Evolutionary conservation across 1,140 invertebrate species (phyloP), one percentile per base, ranked within the genome.

Genomic region (Nilaparvata lugens): DNA sequence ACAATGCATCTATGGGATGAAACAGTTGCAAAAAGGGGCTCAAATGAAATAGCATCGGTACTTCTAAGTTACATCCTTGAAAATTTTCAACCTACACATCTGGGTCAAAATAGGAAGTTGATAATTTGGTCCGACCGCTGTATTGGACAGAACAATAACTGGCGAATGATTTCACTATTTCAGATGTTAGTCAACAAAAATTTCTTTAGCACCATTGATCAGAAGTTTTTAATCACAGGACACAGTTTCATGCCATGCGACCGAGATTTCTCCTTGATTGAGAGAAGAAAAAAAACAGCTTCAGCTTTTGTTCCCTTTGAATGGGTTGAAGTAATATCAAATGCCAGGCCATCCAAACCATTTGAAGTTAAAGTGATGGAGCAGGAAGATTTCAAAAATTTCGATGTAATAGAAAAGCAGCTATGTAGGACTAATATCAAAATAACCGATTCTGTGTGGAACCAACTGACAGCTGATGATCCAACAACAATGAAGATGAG

Each of bases 61-160:
- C 65, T 6, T 31, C 65, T 2, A 59, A 62, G 28, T 66, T 40
- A n/a, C n/a, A n/a, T 40, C n/a, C n/a, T 40, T 9, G 38, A 68
- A 21, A 40, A 62, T 18, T 68, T 56, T 42, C 2, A 42, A 13
- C 24, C 21, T 7, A 51, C 66, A 42, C 5, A 52, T 19, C 13
- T 21, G 9, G 56, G 52, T 25, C 7, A 66, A 57, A 7, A 57
- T 52, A 55, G 66, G 25, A 66, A 28, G 9, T 56, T 68, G 9
- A 58, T 62, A 9, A 21, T 68, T 7, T 68, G 67, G 66, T 65
- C 56, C 13, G 67, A 68, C 53, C 14, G 63, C 18, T 64, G 66
- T 54, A 53, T 60, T 0, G 62, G 59, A 11, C 67, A 68, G 45
- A 67, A 67, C 48, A 67, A 67, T 28, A 68, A 68, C 57, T 68